Base-by-base conservation (phyloP, 23 tunicate species). In the Phallusia fumigata region DNA sequence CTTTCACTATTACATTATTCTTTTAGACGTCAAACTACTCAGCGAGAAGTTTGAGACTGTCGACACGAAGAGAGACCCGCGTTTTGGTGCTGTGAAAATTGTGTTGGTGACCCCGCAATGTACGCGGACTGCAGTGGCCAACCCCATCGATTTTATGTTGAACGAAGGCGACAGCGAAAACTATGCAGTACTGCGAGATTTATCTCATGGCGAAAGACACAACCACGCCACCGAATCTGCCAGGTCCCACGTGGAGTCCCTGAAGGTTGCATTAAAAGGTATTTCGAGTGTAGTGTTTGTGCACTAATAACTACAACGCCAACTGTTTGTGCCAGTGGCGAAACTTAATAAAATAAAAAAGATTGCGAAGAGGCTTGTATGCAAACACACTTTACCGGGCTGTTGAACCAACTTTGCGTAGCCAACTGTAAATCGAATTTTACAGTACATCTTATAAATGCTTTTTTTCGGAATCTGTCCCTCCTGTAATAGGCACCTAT, bases 71-170 rank as follows among this genome's bases (percentile, higher is more conserved):
- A 65, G 77, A 2, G 92, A 88, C 22, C 79, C 65, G 30, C 84
- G 82, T 19, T 93, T 84, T 80, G 84, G 52, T 16, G 78, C 81
- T 3, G 95, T 89, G 33, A 89, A 89, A 65, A 84, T 75, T 22
- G 75, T 89, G 6, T 69, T 94, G 64, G 58, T 83, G 78, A 85
- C 98, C 31, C 94, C 98, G 15, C 98, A 89, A 53, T 94, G 98
- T 85, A 94, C 98, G 21, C 84, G 98, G 31, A 79, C 98, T 3
- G 98, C 98, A 0, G 98, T 94, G 22, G 82, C 94, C 83, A 94
- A 94, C 75, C 98, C 98, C 36, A 81, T 94, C 50, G 94, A 94
- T 65, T 94, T 94, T 76, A 94, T 94, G 98, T 40, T 94, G 45
- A 94, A 83, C 35, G 98, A 94, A 64, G 98, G 98, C 31, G 98